Conservation (phyloP, 1,140 invertebrate species). For the Drosophila asahinai region DNA sequence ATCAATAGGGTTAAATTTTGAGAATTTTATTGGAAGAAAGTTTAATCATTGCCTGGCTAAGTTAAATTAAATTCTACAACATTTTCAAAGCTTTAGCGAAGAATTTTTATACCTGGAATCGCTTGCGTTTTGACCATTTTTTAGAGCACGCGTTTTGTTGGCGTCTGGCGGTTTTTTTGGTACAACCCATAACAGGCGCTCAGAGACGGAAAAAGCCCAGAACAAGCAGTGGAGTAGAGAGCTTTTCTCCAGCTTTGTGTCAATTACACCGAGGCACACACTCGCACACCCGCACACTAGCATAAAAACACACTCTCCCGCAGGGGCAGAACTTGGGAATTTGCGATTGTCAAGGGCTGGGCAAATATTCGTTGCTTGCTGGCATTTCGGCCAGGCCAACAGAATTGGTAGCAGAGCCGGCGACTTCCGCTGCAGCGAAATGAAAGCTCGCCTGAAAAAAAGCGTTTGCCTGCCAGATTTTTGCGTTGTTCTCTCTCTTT, state of each 20-base stretch:
- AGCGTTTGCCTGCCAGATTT: conserved; percentile 14
- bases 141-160: conserved; percentile 47
- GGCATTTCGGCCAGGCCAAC: conserved; percentile 66
- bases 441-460: conserved; percentile 62
- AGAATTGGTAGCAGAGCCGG: conserved; percentile 32
- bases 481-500: background rate
- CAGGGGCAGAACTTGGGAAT: conserved; percentile 23
- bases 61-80: background rate
- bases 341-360: conserved; percentile 63
- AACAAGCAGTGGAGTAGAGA: conserved; percentile 26
- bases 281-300: background rate
- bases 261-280: background rate
- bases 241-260: conserved; percentile 27
- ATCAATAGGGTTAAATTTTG: background rate
- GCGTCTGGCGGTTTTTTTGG: conserved; percentile 74
- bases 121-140: conserved; percentile 43
- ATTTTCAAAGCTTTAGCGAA: background rate
- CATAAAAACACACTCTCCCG: background rate
- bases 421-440: conserved; percentile 14
- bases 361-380: conserved; percentile 77
- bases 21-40: too few species aligned
- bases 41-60: too few species aligned
- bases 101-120: conserved; percentile 14
- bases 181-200: conserved; percentile 60
- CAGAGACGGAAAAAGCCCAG: conserved; percentile 29